These are phyloP conservation scores for Drosophila ironensis DNA, from an alignment of 1,140 invertebrate genomes.

Conservation along the genomic window DNA sequence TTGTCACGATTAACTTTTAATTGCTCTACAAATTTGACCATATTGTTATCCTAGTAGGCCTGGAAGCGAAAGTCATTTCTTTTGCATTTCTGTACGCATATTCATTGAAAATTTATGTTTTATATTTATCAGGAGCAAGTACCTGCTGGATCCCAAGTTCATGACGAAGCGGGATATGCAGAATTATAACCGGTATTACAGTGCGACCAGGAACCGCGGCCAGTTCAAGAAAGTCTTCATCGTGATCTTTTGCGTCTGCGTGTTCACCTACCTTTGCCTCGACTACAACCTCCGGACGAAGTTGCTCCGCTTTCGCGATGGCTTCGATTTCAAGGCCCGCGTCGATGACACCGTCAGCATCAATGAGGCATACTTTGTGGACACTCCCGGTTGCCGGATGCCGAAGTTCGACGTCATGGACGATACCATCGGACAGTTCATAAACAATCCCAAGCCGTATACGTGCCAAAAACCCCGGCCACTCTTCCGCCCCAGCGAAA, in stretches of 20 bases:
- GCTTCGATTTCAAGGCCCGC: conserved; percentile 71
- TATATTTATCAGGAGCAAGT: conserved; percentile 58
- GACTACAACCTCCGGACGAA: conserved; percentile 77
- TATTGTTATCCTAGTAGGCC: too few relatives aligned
- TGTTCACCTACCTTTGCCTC: conserved; percentile 75
- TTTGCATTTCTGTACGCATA: too few relatives aligned
- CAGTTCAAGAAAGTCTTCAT: conserved; percentile 76
- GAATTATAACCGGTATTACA: conserved; percentile 75
- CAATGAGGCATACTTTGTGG: conserved; percentile 84
- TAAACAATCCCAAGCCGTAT: conserved; percentile 82
- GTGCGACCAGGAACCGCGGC: conserved; percentile 59
- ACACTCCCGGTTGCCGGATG: conserved; percentile 90
- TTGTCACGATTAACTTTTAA: too few relatives aligned
- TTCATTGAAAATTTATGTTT: too few relatives aligned
- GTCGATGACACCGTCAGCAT: conserved; percentile 60
- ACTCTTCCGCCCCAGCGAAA: conserved; percentile 75
- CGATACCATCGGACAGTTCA: conserved; percentile 82
- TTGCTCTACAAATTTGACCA: too few relatives aligned
- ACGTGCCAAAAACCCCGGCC: conserved; percentile 80
- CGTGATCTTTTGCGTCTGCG: conserved; percentile 67
- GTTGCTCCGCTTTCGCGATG: conserved; percentile 56
- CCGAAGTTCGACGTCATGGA: conserved; percentile 89
- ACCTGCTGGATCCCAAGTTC: conserved; percentile 74
- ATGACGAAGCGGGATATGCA: conserved; percentile 76
- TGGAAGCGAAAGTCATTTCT: too few relatives aligned